phyloP scores from a whole-genome alignment of 2,797 vertebrate genomes.

The Melanotaenia pygmaea region DNA sequence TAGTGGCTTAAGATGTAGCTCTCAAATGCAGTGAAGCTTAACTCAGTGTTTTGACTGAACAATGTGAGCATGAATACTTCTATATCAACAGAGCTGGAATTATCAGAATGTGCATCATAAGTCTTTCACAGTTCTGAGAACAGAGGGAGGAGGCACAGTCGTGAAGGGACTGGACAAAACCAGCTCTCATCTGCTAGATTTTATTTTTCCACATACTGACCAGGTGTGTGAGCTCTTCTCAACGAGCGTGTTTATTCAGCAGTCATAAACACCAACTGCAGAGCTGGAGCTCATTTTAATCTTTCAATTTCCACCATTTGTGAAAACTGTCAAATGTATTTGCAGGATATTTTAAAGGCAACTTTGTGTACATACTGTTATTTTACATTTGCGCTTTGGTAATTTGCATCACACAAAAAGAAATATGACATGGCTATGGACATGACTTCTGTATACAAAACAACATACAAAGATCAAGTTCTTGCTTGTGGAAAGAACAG shows the following conservation, averaged over 20 bases:
- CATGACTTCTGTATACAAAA: no score
- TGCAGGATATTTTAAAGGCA: background rate
- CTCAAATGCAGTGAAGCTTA: background rate
- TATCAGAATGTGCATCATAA: background rate
- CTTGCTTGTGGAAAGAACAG: no score
- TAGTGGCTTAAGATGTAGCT: no score
- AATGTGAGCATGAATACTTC: background rate
- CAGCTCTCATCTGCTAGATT: constrained; percentile 36
- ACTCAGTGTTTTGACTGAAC: background rate
- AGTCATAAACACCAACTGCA: constrained; percentile 46
- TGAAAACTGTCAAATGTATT: background rate
- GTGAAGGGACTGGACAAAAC: constrained; percentile 1
- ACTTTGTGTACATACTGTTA: background rate
- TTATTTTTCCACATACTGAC: constrained; percentile 20
- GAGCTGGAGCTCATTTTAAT: background rate
- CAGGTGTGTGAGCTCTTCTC: constrained; percentile 35
- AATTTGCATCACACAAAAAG: background rate
- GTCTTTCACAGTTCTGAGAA: background rate
- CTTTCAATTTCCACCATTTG: background rate
- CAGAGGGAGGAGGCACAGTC: constrained; percentile 5
- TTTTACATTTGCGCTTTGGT: background rate
- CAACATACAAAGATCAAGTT: no score
- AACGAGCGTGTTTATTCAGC: constrained; percentile 38
- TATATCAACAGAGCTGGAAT: background rate
- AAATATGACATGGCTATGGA: no score